Conservation (phyloP, 2,113 vertebrate species). For the Tringa solitaria region DNA sequence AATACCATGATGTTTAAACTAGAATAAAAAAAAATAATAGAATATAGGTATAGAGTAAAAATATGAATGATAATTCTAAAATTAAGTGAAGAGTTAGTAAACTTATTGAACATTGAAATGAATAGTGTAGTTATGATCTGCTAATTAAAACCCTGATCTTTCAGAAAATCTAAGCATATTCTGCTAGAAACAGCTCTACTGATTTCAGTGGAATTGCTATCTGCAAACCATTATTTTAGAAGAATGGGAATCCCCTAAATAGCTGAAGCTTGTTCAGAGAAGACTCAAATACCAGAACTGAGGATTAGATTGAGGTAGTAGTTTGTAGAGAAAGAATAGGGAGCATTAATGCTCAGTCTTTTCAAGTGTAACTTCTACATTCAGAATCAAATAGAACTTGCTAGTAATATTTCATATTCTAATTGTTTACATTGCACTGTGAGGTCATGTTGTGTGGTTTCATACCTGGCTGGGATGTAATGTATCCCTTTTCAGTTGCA, state of each 20-base stretch:
- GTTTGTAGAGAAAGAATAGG: neutral
- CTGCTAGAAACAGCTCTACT: neutral
- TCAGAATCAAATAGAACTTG: neutral
- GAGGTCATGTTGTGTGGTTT: neutral
- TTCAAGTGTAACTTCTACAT: neutral
- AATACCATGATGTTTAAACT: neutral
- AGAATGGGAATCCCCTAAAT: neutral
- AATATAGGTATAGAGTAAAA: neutral
- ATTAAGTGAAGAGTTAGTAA: neutral
- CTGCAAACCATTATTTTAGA: neutral
- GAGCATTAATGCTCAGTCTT: neutral
- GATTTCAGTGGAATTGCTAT: neutral
- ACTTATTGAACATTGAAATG: neutral
- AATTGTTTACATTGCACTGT: neutral
- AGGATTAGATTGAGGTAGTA: neutral
- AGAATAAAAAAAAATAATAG: neutral
- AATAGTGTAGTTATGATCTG: neutral
- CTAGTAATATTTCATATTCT: neutral
- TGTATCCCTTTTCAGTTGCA: neutral
- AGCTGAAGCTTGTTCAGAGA: neutral
- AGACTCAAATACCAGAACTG: neutral
- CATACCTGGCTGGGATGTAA: neutral
- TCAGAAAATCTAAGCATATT: neutral
- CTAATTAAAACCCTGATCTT: neutral
- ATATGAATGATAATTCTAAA: neutral